Base-by-base conservation (phyloP, 92 coral and sea anemone species). In the Anthopleura xanthogrammica region DNA sequence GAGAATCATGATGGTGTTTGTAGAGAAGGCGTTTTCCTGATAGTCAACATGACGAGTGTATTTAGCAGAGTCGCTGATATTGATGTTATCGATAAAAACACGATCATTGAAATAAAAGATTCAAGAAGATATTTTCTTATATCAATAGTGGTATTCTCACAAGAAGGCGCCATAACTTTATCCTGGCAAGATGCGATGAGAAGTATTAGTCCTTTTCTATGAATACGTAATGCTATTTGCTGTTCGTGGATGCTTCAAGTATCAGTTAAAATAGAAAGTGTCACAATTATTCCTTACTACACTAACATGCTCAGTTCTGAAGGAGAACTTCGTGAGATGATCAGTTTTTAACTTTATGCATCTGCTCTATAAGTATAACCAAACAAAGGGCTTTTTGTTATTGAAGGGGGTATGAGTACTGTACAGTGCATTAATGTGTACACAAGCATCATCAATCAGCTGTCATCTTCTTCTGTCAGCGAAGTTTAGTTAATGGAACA, bases 1-100 rank as follows among this genome's bases (percentile, higher is more conserved):
- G 36, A 79, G 70, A 29, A 79, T 79, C 54, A 72, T 17, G 83
- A 79, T 19, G 80, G 80, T 6, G 62, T 48, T 23, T 77, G 80
- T 12, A 77, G 12, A 20, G 62, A 24, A 23, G 41, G 80, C 39
- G 80, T 77, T 54, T 77, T 77, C 80, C 80, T 46, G n/a, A 77
- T 77, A 60, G 62, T 23, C 23, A 77, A 46, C 29, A 77, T 48
- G 9, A 77, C 62, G 7, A 77, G 41, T 20, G 62, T 7, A 54
- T 77, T 77, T 12, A 77, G 16, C 12, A 54, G 16, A 23, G 57
- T 54, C 16, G 60, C 60, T 5, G 29, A n/a, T 12, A 50, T 48
- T 12, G 80, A 20, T 2, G 41, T 43, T 4, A 52, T 20, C 7
- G 42, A 12, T 4, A 46, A 24, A 20, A 77, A 77, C 14, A 54